These are phyloP conservation scores for Trialeurodes vaporariorum DNA, from an alignment of 1,140 invertebrate genomes.

Conservation along the genomic window DNA sequence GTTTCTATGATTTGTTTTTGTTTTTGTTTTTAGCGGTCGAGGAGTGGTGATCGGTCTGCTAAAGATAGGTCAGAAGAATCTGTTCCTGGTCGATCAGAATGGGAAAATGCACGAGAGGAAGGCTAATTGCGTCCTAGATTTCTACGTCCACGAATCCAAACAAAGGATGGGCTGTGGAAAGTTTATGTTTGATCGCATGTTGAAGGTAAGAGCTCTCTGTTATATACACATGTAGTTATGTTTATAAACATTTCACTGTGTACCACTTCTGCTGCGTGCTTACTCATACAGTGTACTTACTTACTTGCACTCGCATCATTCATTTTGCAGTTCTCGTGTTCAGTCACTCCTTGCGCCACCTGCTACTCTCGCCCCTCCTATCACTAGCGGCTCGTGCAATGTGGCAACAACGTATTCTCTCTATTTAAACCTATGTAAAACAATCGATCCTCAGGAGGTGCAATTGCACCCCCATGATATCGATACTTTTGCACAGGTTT, in stretches of 20 bases:
- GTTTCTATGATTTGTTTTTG: background rate
- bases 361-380: too few species aligned
- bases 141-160: slow-evolving; percentile 67
- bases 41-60: slow-evolving; percentile 55
- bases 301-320: too few species aligned
- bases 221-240: background rate
- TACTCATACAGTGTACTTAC: too few species aligned
- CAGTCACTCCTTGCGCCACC: too few species aligned
- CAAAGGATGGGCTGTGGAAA: slow-evolving; percentile 69
- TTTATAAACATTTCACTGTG: background rate
- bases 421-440: too few species aligned
- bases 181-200: slow-evolving; percentile 65
- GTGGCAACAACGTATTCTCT: too few species aligned
- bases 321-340: too few species aligned
- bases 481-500: too few species aligned
- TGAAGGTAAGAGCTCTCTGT: slow-evolving; percentile 41
- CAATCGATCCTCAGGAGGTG: too few species aligned
- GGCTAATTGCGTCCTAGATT: slow-evolving; percentile 72
- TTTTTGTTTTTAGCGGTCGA: background rate
- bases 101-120: slow-evolving; percentile 55
- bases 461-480: too few species aligned
- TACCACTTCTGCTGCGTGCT: too few species aligned
- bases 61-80: slow-evolving; percentile 71
- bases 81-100: slow-evolving; percentile 66
- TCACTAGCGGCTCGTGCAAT: too few species aligned